Conservation (phyloP, 2,113 vertebrate genomes). For the Hippocampus abdominalis region DNA sequence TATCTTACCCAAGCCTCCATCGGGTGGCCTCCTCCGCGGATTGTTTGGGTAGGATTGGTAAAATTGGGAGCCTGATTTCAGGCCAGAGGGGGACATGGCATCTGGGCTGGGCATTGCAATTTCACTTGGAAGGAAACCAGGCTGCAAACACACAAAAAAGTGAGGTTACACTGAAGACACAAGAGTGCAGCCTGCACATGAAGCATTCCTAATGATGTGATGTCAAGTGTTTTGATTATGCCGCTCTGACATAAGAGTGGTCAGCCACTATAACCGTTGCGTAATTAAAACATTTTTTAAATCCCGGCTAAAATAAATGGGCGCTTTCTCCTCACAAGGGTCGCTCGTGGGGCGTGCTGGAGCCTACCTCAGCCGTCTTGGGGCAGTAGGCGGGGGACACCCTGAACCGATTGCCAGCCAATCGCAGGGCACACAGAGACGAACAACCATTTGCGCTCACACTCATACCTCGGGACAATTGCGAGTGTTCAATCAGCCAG, state of each 20-base stretch:
- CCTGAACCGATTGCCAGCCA: too few relatives aligned
- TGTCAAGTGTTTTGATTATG: not conserved
- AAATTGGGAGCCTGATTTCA: slow-evolving; percentile 87
- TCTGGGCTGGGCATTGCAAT: slow-evolving; percentile 86
- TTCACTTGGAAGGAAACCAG: slow-evolving; percentile 86
- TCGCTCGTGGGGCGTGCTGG: too few relatives aligned
- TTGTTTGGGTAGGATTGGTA: slow-evolving; percentile 86
- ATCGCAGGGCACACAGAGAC: too few relatives aligned
- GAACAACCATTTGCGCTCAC: too few relatives aligned
- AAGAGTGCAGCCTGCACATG: slow-evolving; percentile 1
- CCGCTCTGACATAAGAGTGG: not conserved
- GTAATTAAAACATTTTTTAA: not conserved
- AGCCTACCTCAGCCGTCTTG: too few relatives aligned
- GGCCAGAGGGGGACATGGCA: slow-evolving; percentile 86
- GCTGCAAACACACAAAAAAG: slow-evolving; percentile 61
- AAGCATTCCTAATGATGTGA: not conserved
- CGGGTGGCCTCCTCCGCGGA: slow-evolving; percentile 86
- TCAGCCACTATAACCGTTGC: not conserved
- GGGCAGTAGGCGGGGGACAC: too few relatives aligned
- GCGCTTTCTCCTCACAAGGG: too few relatives aligned
- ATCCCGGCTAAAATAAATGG: not conserved
- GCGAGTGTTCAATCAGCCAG: too few relatives aligned
- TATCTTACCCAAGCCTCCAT: slow-evolving; percentile 82
- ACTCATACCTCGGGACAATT: too few relatives aligned
- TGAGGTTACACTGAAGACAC: slow-evolving; percentile 16